A percentile compares a stretch with the other conserved stretches of the same genome.
Evolutionary conservation across 2,888 invertebrate genomes (phyloP).

Genomic region (Resseliella maxima): DNA sequence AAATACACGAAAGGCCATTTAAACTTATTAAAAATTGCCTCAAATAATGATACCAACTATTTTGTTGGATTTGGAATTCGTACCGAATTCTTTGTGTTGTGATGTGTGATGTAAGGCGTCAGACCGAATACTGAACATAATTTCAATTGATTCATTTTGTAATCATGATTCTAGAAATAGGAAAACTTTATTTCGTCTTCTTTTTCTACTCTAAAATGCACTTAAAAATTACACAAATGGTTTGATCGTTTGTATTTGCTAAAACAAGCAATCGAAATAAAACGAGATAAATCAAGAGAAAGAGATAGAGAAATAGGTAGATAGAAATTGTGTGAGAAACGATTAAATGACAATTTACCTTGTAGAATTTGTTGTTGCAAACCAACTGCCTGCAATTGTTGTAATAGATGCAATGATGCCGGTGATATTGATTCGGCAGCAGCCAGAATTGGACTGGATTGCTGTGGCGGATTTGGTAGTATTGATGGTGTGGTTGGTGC

Average conservation of each 20-base stretch:
- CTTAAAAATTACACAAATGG: neutral
- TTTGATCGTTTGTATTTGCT: neutral
- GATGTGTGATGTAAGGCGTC: neutral
- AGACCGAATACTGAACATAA: neutral
- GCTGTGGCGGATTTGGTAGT: conserved; percentile 66
- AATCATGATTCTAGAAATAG: neutral
- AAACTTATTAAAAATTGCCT: conserved; percentile 38
- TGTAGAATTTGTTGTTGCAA: conserved; percentile 74
- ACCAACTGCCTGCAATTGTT: conserved; percentile 76
- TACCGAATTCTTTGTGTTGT: no score
- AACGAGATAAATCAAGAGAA: neutral
- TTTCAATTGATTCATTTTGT: conserved; percentile 2
- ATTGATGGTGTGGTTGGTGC: conserved; percentile 69
- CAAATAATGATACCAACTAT: no score
- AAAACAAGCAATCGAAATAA: neutral
- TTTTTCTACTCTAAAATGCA: neutral
- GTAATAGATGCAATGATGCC: conserved; percentile 74
- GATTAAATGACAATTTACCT: conserved; percentile 67
- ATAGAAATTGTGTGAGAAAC: conserved; percentile 26
- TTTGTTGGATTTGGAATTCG: neutral
- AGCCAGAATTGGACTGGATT: conserved; percentile 67
- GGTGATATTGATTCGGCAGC: conserved; percentile 70
- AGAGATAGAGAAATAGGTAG: neutral
- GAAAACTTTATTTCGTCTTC: neutral
- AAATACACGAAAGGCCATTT: conserved; percentile 15